Evolutionary conservation across 2,888 invertebrate genomes (phyloP), one percentile per base, ranked within the genome.

Genomic region (Drosophila neotestacea): DNA sequence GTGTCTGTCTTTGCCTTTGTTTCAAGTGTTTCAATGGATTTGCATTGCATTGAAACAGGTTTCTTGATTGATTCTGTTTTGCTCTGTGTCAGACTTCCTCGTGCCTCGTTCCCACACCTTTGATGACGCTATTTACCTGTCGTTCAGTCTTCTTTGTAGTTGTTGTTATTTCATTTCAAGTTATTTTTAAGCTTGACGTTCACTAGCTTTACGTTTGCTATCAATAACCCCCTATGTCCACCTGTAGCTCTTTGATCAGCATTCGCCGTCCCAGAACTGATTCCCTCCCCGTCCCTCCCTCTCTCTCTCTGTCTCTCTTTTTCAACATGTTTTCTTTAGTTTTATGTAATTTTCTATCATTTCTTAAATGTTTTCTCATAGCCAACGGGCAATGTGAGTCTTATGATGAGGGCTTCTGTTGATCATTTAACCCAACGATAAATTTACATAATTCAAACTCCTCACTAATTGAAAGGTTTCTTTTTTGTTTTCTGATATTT

Each of bases 21-120:
- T 50, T 13, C 55, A 30, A 38, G 32, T 47, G 47, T 54, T 58
- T 61, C 46, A 56, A 47, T 64, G 55, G 47, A 70, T 83, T 83
- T 83, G 73, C 59, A 70, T 68, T 82, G 68, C 71, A 63, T 61
- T 61, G 48, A 68, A 86, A 86, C 86, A 48, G 71, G 81, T 81
- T 86, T 59, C 62, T 58, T 63, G 60, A 62, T 71, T 66, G 72
- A 66, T 62, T 70, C 61, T 50, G 46, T 48, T 55, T 42, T 34
- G 39, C 48, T 22, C 47, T 22, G 22, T 16, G 16, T 16, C 16
- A 39, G 67, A 56, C 39, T 81, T 62, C 55, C 63, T 66, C 27
- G 48, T 60, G 36, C 22, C 65, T 36, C 30, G 56, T 81, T 81
- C 74, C 78, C 84, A 77, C 81, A 77, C 76, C 76, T 77, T 60